Evolutionary conservation across 2,888 invertebrate genomes (phyloP).

Genomic region (Andrena minutula): DNA sequence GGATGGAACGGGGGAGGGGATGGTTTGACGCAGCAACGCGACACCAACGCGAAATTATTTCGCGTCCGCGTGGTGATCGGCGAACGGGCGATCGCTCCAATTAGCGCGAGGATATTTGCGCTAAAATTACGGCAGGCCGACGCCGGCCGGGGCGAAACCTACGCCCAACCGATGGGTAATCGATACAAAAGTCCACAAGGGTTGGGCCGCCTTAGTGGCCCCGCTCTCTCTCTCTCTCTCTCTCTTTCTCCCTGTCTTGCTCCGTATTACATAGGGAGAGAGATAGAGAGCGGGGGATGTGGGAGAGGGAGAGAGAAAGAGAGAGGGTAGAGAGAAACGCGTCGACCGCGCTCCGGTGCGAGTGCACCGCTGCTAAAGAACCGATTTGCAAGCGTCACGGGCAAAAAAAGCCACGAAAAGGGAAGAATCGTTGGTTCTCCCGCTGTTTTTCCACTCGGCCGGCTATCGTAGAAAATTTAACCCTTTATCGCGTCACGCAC

Average conservation of each 20-base stretch:
- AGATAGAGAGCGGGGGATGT: no score
- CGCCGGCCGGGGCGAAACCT: slow-evolving; percentile 76
- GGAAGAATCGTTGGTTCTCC: slow-evolving; percentile 13
- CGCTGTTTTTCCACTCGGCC: slow-evolving; percentile 39
- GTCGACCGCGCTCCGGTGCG: slow-evolving; percentile 55
- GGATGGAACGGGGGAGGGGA: neutral
- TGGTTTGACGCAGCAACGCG: neutral
- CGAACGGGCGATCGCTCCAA: slow-evolving; percentile 76
- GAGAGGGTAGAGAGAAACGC: slow-evolving; percentile 51
- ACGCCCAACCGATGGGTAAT: slow-evolving; percentile 82
- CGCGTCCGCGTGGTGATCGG: slow-evolving; percentile 61
- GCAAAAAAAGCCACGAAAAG: slow-evolving; percentile 39
- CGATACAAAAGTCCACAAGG: slow-evolving; percentile 85
- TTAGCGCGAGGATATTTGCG: slow-evolving; percentile 82
- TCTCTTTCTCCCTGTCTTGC: slow-evolving; percentile 36
- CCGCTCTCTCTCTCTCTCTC: slow-evolving; percentile 51
- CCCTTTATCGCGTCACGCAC: slow-evolving; percentile 55
- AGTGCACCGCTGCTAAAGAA: slow-evolving; percentile 43
- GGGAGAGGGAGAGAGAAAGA: no score
- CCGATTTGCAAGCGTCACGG: slow-evolving; percentile 34
- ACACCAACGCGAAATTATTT: slow-evolving; percentile 58
- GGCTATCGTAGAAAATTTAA: slow-evolving; percentile 50
- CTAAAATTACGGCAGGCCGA: slow-evolving; percentile 78
- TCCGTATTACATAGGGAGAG: neutral
- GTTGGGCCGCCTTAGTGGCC: slow-evolving; percentile 82